Evolutionary conservation across 2,888 invertebrate species (phyloP), one percentile per base, ranked within the genome.

Genomic region (Noctua janthe): DNA sequence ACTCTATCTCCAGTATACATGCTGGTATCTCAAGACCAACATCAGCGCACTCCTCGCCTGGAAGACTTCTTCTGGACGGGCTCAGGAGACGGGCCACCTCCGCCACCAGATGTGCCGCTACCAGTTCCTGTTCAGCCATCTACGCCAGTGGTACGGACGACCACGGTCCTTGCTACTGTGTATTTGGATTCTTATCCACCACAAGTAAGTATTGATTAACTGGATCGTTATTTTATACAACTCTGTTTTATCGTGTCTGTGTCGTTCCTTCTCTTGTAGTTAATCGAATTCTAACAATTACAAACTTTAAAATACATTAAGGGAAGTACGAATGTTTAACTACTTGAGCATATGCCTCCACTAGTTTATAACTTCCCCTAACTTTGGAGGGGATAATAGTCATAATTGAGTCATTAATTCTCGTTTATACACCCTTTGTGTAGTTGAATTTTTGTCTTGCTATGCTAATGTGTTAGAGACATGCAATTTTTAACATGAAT

Each of bases 51-150:
- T n/a, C 97, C 97, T 35, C 97, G 98, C 69, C 95, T 99, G 79
- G 98, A 99, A 91, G 99, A 99, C 94, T 99, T 99, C 95, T 98
- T 99, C 94, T 99, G 99, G 99, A 98, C 98, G 0, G 99, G 99
- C 0, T 98, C 98, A 0, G 99, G 99, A 0, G 99, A 99, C 92
- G 98, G 98, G 0, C 98, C 98, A 0, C 97, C 98, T 15, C 97
- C 97, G 0, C 97, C 95, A 91, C 97, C 97, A 88, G 97, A 95
- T 90, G 96, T 96, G 70, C 97, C 97, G 79, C 93, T 90, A 83
- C 93, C 96, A 3, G 85, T 90, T 2, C 94, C 95, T 2, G 90
- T 94, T 7, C 95, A 92, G 91, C 96, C 97, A 1, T 91, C 95
- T 13, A 95, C 95, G 13, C 96, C 97, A 0, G 97, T 98, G 15